A percentile compares a stretch with the other conserved stretches of the same genome.
Conservation (phyloP, 2,113 vertebrate genomes). For the Python bivittatus region DNA sequence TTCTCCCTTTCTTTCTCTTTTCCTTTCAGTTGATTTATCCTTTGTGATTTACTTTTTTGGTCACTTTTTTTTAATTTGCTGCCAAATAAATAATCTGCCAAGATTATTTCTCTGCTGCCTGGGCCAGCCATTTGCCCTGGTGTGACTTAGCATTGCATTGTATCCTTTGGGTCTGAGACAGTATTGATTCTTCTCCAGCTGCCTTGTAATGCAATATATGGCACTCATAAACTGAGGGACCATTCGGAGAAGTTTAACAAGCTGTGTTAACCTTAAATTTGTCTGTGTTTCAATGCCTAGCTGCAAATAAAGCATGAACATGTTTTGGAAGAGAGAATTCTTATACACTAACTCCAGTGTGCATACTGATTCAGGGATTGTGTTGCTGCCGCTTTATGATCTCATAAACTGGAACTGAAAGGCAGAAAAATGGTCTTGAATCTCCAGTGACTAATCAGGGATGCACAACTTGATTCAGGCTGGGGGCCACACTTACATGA, state of each 20-base stretch:
- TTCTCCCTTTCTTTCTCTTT: neutral
- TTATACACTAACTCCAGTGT: fast-evolving
- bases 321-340: neutral
- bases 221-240: neutral
- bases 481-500: neutral
- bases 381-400: neutral
- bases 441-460: neutral
- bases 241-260: neutral
- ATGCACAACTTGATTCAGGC: neutral
- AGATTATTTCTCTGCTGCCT: fast-evolving
- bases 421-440: neutral
- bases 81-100: neutral
- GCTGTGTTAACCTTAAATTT: neutral
- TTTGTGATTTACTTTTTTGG: neutral
- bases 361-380: neutral
- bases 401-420: neutral
- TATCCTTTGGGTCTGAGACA: constrained; percentile 29
- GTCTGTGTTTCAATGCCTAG: neutral
- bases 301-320: neutral
- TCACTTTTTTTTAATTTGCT: neutral
- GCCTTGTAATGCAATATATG: neutral
- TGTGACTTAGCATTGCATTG: neutral
- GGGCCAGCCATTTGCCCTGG: constrained; percentile 3
- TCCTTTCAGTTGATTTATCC: fast-evolving
- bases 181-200: constrained; percentile 31